Evolutionary conservation across 2,113 vertebrate genomes (phyloP).

Genomic region (Melanotaenia duboulayi): DNA sequence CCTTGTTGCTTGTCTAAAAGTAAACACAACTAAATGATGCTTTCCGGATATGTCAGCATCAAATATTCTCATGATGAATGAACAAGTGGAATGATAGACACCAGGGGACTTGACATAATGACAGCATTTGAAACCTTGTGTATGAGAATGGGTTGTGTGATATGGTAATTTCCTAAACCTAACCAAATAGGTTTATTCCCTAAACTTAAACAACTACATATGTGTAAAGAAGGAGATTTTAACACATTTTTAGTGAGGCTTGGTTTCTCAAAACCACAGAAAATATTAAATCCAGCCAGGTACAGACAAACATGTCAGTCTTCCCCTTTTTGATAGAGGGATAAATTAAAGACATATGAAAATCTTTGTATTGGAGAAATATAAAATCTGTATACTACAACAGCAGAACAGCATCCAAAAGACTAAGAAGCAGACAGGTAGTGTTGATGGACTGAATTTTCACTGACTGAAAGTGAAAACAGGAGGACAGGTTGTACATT

Average conservation of each 20-base stretch:
- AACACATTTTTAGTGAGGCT: not conserved
- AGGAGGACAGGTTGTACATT: not conserved
- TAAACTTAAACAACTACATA: not conserved
- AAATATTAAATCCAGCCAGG: not conserved
- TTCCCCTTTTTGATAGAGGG: no score
- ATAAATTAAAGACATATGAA: not conserved
- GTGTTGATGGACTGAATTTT: not conserved
- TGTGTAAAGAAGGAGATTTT: not conserved
- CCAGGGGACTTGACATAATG: no score
- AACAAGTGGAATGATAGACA: no score
- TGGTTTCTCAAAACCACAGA: not conserved
- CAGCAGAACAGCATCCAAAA: not conserved
- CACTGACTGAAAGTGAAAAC: constrained; percentile 9
- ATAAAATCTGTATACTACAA: not conserved
- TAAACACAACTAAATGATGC: no score
- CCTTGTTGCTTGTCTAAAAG: no score
- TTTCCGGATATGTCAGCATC: no score
- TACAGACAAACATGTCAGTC: not conserved
- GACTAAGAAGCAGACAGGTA: not conserved
- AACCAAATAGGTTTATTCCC: no score
- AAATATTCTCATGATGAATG: no score
- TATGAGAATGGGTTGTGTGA: no score
- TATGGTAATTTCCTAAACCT: no score
- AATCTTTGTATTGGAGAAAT: not conserved
- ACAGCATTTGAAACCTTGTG: no score